These are phyloP conservation scores for Holothuria leucospilota DNA, from an alignment of 53 echinoderm and acorn worm genomes.

Conservation along the genomic window DNA sequence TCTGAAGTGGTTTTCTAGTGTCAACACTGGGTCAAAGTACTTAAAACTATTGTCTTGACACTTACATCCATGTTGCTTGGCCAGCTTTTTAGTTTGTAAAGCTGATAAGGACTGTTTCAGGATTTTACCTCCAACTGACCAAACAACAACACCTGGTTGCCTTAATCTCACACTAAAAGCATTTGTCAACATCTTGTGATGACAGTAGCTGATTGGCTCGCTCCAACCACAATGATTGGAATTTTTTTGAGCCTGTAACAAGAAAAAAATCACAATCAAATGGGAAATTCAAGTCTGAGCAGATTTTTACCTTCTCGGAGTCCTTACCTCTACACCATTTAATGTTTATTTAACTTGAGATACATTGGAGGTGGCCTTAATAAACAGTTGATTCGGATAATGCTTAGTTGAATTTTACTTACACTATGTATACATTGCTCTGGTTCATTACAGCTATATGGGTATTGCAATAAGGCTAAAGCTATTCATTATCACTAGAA, in stretches of 20 bases:
- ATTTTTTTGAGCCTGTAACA: conserved; percentile 90
- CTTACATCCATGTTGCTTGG: conserved; percentile 80
- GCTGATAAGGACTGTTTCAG: conserved; percentile 84
- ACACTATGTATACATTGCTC: too few species aligned
- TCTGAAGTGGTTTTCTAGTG: too few species aligned
- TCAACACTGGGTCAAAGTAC: too few species aligned
- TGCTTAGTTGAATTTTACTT: too few species aligned
- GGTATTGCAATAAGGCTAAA: too few species aligned
- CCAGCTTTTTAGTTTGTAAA: conserved; percentile 78
- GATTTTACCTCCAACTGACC: conserved; percentile 87
- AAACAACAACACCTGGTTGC: conserved; percentile 79
- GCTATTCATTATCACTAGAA: too few species aligned
- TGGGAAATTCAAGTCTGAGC: not conserved
- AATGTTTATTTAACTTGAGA: too few species aligned
- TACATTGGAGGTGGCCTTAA: too few species aligned
- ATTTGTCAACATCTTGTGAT: conserved; percentile 63
- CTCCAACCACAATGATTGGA: conserved; percentile 89
- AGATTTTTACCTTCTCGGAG: too few species aligned
- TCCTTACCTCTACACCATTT: too few species aligned
- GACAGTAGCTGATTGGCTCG: conserved; percentile 88
- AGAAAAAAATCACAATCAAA: not conserved
- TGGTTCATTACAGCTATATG: too few species aligned
- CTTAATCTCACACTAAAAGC: conserved; percentile 60
- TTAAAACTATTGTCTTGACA: not conserved
- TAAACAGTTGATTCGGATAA: too few species aligned